Base-by-base conservation (phyloP, 2,888 invertebrate genomes). In the Parthenolecanium corni region DNA sequence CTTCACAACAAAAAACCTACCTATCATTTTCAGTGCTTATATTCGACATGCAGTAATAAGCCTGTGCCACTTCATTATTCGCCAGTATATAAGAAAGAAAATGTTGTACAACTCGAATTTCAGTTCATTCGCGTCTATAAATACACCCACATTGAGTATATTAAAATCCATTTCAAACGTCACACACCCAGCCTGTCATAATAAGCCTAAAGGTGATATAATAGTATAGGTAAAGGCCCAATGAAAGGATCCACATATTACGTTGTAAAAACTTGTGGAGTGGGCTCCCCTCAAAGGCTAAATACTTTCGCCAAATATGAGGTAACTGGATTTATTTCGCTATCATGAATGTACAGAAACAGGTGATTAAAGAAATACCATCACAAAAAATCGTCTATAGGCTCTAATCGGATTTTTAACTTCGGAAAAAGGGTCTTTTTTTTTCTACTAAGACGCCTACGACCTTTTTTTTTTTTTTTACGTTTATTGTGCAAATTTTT, bases 301-400 rank as follows among this genome's bases (percentile, higher is more conserved):
- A 20, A 14, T 25, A 25, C 38, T 20, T 53, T 38, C 31, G 52
- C 52, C 52, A 53, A 53, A 53, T 53, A 53, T 53, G 52, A 53
- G 42, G 42, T 56, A 56, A 56, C 56, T 42, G 44, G 56, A 56
- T 56, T 56, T 56, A 56, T 44, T 56, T 23, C 46, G 44, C 24
- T 42, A 24, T 42, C 42, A 56, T 56, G 56, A 56, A 56, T 56
- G 24, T 46, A 56, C 23, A 56, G 25, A 56, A 56, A 56, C 56
- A 56, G 56, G 56, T 56, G 56, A 56, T 56, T 56, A 56, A 56
- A 56, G 56, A 44, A 46, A 56, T 56, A 56, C 56, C 56, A 42
- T 56, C 44, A 42, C 42, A 56, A 18, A 21, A n/a, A 21, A 9
- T 21, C 20, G n/a, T 44, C 46, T 44, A 44, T 56, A 23, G n/a